Base-by-base conservation (phyloP, 2,113 vertebrate species). In the Onychostoma macrolepis region DNA sequence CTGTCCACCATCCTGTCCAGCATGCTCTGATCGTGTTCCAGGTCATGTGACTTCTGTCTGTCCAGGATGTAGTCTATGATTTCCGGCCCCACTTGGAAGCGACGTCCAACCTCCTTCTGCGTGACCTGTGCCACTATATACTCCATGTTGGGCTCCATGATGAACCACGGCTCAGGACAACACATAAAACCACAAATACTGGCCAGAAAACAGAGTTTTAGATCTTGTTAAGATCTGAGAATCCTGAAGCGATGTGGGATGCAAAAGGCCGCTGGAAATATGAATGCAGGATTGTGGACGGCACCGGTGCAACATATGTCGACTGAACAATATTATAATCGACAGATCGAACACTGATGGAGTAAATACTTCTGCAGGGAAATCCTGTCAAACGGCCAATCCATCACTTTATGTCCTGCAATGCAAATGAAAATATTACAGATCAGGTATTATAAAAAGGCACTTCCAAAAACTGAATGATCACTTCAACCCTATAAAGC, bases 1-100 rank as follows among this genome's bases (percentile, higher is more conserved):
- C 95, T 94, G 78, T 99, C 98, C 92, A 98, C 97, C 94, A 98
- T 96, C 90, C 96, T 94, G 94, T 99, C 98, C 93, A 99, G 94
- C 94, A 95, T 90, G 71, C 93, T 95, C 95, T 98, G 97, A 94
- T 99, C 98, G 17, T 97, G 96, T 83, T 99, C 97, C 88, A 99
- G 94, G 89, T 97, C 96, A 9, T 95, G 91, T 82, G 95, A 96
- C 92, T 94, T 96, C 90, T 97, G 96, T 88, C 93, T 94, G 92
- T 97, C 96, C 71, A 96, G 95, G 86, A 99, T 94, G 88, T 96
- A 96, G 90, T 97, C 97, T 69, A 96, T 96, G 90, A 99, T 41
- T 86, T 99, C 97, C 91, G 96, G 98, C 84, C 97, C 98, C 89
- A 97, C 96, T 89, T 99, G 97, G 85, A 99, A 95, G 83, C 97